Evolutionary conservation across 1,140 invertebrate genomes (phyloP).

Genomic region (Scylla paramamosain): DNA sequence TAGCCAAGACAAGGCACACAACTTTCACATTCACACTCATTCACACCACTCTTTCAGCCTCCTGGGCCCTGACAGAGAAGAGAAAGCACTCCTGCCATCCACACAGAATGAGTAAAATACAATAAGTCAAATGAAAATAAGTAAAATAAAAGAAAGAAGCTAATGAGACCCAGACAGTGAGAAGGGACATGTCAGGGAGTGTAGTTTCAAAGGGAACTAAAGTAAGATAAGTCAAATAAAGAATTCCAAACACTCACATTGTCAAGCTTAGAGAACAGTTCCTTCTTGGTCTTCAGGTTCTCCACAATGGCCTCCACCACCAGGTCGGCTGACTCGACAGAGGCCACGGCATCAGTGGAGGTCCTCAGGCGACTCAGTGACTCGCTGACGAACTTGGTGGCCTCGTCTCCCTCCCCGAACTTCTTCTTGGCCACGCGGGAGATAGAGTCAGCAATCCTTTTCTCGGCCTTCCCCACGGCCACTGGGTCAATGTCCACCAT

Average conservation of each 20-base stretch:
- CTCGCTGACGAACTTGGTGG: conserved; percentile 86
- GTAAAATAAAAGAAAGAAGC: no score
- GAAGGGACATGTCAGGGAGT: no score
- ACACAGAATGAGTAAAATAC: no score
- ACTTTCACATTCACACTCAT: no score
- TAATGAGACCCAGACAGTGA: no score
- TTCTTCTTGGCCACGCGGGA: conserved; percentile 89
- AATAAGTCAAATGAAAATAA: no score
- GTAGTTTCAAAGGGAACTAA: no score
- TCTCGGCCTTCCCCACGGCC: conserved; percentile 86
- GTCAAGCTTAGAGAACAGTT: conserved; percentile 86
- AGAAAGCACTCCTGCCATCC: no score
- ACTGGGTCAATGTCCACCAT: conserved; percentile 88
- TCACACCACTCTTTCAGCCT: no score
- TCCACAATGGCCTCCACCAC: conserved; percentile 94
- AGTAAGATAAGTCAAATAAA: no score
- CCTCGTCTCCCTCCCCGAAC: conserved; percentile 85
- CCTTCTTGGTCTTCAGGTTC: conserved; percentile 89
- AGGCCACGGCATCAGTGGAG: conserved; percentile 83
- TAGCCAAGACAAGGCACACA: no score
- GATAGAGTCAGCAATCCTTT: conserved; percentile 86
- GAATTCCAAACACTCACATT: conserved; percentile 58
- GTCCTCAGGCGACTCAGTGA: conserved; percentile 84
- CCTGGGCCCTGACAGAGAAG: no score
- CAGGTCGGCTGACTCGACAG: conserved; percentile 86